These are phyloP conservation scores for Euphydryas editha DNA, from an alignment of 2,888 invertebrate genomes.

Conservation along the genomic window DNA sequence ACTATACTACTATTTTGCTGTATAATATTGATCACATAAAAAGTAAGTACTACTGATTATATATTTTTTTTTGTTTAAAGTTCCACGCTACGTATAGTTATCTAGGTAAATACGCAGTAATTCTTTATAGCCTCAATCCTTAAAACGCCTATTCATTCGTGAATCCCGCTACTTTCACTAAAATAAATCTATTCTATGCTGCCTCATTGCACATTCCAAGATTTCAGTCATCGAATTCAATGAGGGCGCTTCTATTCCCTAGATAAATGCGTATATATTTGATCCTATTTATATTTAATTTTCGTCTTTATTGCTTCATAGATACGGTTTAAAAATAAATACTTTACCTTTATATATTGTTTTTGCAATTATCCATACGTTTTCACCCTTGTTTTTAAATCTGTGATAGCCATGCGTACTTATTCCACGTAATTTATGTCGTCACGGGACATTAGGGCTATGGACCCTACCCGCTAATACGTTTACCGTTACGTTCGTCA, in stretches of 20 bases:
- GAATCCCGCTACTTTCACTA: slow-evolving; percentile 1
- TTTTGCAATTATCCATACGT: slow-evolving; percentile 30
- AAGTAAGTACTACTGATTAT: too few relatives aligned
- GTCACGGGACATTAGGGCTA: slow-evolving; percentile 61
- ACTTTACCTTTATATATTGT: not conserved
- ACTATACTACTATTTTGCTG: too few relatives aligned
- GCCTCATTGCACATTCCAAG: slow-evolving; percentile 28
- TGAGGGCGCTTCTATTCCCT: slow-evolving; percentile 9
- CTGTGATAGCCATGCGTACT: slow-evolving; percentile 46
- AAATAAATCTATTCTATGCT: slow-evolving; percentile 27
- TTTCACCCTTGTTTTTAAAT: slow-evolving; percentile 50
- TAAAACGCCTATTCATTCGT: not conserved
- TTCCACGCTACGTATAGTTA: not conserved
- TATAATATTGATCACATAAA: too few relatives aligned
- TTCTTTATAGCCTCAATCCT: not conserved
- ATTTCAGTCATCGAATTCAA: slow-evolving; percentile 23
- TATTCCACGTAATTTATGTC: slow-evolving; percentile 57
- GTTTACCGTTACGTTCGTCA: slow-evolving; percentile 43
- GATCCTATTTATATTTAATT: not conserved
- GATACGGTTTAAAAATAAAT: slow-evolving; percentile 13
- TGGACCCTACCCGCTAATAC: slow-evolving; percentile 52
- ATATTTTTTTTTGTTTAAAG: too few relatives aligned
- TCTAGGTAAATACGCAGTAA: not conserved
- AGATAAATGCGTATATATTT: slow-evolving; percentile 3
- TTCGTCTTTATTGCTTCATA: not conserved